These are phyloP conservation scores for Pseudorhombus dupliciocellatus DNA, from an alignment of 2,113 vertebrate genomes.

Conservation along the genomic window DNA sequence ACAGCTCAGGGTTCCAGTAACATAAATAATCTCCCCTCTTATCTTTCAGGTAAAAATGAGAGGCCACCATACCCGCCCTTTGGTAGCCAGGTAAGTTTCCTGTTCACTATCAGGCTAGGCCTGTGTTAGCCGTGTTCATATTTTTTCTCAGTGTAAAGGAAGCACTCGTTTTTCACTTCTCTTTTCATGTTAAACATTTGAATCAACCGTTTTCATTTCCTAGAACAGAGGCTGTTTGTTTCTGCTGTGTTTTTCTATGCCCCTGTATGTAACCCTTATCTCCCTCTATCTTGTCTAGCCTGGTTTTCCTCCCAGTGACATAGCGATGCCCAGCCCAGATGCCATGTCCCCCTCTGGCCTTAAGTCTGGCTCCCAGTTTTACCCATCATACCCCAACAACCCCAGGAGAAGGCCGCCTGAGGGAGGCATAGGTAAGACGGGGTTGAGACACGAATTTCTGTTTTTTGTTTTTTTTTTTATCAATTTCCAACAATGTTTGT, in stretches of 20 bases:
- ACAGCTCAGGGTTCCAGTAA: slow-evolving; percentile 16
- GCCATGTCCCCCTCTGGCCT: slow-evolving; percentile 91
- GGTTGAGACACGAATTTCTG: neutral
- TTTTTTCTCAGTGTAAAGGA: slow-evolving; percentile 28
- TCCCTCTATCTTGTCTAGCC: slow-evolving; percentile 75
- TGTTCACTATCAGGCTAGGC: neutral
- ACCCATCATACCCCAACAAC: slow-evolving; percentile 88
- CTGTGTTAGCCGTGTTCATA: slow-evolving; percentile 1
- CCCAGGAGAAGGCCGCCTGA: slow-evolving; percentile 92
- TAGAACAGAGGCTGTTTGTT: slow-evolving; percentile 39
- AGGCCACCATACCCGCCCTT: slow-evolving; percentile 87
- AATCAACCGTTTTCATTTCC: slow-evolving; percentile 47
- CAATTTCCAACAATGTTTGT: neutral
- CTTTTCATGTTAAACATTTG: slow-evolving; percentile 57
- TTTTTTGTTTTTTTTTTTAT: neutral
- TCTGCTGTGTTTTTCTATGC: slow-evolving; percentile 6
- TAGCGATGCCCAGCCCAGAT: slow-evolving; percentile 89
- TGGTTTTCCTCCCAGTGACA: slow-evolving; percentile 90
- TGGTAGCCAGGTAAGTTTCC: slow-evolving; percentile 83
- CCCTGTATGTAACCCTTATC: slow-evolving; percentile 18
- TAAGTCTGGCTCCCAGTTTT: slow-evolving; percentile 92
- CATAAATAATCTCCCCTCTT: slow-evolving; percentile 13
- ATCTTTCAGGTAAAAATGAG: slow-evolving; percentile 88
- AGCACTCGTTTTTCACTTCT: slow-evolving; percentile 54
- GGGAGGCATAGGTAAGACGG: slow-evolving; percentile 84